Evolutionary conservation across 35 echinoderm and acorn worm genomes (phyloP), one percentile per base, ranked within the genome.

Genomic region (Apostichopus californicus): DNA sequence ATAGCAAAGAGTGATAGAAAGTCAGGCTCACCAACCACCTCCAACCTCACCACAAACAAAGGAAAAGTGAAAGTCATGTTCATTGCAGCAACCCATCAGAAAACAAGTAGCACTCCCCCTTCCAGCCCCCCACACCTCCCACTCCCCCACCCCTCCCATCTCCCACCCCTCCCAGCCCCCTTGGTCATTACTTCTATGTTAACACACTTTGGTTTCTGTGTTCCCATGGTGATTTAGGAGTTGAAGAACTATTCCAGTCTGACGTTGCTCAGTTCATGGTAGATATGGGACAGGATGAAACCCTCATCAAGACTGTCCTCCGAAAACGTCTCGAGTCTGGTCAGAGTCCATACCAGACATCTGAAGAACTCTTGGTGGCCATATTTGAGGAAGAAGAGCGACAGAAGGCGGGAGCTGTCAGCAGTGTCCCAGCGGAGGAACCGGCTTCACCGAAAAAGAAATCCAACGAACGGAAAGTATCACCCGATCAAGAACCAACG

Each of bases 281-380:
- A n/a, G 94, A 95, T 10, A 98, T 98, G 96, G 96, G 94, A 8
- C 93, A 92, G 34, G 92, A 96, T 78, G 46, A 75, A 59, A 9
- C 73, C 4, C 25, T 93, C 12, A 89, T 96, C 7, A 90, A 77
- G 18, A 77, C 82, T 4, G 95, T 96, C 4, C 46, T 92, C 0
- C 14, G 80, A 25, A 63, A 91, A 14, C 71, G 89, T 20, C 58
- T 96, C 1, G 54, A 87, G 89, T 59, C 88, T 53, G 83, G 55
- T 1, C 88, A 87, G 2, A 21, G 20, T 13, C 55, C 80, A 10
- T 96, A 79, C 25, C 55, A 64, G 9, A 88, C 15, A 9, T 52
- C 92, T 22, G 88, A 96, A 55, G 92, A 93, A 13, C 83, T 96
- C 6, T 77, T 96, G 10, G 83, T 88, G 34, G 92, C 95, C 34